Evolutionary conservation across 2,797 vertebrate genomes (phyloP).

Genomic region (Leucoraja ocellata): DNA sequence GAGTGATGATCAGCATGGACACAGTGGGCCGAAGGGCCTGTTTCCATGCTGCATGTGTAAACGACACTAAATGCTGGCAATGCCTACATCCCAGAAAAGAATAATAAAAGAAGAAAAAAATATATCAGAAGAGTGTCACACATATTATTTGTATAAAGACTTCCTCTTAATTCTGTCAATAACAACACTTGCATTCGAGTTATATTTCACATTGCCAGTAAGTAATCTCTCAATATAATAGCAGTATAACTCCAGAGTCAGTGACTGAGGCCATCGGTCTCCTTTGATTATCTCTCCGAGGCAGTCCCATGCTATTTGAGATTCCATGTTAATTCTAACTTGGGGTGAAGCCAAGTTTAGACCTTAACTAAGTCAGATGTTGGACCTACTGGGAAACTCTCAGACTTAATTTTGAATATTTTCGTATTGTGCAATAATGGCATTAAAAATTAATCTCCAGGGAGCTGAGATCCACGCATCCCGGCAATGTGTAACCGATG

Average conservation of each 20-base stretch:
- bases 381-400: background rate
- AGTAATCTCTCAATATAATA: background rate
- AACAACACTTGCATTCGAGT: background rate
- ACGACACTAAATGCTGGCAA: too few species aligned
- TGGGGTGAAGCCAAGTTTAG: background rate
- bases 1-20: too few species aligned
- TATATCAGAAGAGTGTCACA: background rate
- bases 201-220: background rate
- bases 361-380: background rate
- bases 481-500: background rate
- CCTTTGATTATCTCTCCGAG: background rate
- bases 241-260: background rate
- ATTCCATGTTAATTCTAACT: background rate
- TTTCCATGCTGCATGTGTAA: too few species aligned
- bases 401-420: constrained; percentile 5
- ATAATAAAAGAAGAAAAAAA: too few species aligned
- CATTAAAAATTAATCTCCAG: background rate
- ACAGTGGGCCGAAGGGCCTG: too few species aligned
- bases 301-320: background rate
- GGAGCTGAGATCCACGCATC: background rate
- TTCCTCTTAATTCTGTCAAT: background rate
- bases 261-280: background rate
- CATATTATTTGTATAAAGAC: background rate
- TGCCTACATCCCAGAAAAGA: too few species aligned
- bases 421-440: background rate